A percentile compares a stretch with the other conserved stretches of the same genome.
These are phyloP conservation scores for Gryllus bimaculatus DNA, from an alignment of 1,140 invertebrate species.

Conservation along the genomic window DNA sequence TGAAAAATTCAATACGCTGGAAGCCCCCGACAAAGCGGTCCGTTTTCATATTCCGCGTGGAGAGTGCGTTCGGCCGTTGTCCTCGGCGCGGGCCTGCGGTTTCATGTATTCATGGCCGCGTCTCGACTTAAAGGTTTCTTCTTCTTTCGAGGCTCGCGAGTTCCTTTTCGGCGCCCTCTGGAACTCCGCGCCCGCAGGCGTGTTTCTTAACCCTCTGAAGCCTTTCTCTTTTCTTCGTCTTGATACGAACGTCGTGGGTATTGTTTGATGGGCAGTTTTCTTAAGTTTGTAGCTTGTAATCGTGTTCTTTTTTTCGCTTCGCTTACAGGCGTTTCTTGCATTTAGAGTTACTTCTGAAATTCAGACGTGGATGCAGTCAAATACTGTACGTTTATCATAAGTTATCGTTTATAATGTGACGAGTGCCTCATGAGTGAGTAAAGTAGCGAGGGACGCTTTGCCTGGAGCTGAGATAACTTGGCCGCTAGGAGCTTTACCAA, in stretches of 20 bases:
- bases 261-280: background rate
- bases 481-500: no score
- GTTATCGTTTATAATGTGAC: no score
- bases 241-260: background rate
- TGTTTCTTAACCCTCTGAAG: no score
- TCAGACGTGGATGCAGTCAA: no score
- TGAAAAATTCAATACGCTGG: background rate
- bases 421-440: no score
- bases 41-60: background rate
- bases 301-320: background rate
- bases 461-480: no score
- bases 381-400: no score
- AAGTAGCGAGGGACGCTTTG: no score
- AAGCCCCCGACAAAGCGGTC: background rate
- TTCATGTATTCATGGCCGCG: background rate
- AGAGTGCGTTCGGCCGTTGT: background rate
- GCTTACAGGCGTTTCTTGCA: background rate
- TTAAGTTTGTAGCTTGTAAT: background rate
- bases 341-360: no score
- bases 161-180: background rate
- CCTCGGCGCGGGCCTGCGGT: background rate
- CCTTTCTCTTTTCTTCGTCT: background rate
- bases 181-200: no score
- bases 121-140: slow-evolving; percentile 4
- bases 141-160: background rate